Evolutionary conservation across 2,888 invertebrate species (phyloP).

Genomic region (Nasonovia ribisnigri): DNA sequence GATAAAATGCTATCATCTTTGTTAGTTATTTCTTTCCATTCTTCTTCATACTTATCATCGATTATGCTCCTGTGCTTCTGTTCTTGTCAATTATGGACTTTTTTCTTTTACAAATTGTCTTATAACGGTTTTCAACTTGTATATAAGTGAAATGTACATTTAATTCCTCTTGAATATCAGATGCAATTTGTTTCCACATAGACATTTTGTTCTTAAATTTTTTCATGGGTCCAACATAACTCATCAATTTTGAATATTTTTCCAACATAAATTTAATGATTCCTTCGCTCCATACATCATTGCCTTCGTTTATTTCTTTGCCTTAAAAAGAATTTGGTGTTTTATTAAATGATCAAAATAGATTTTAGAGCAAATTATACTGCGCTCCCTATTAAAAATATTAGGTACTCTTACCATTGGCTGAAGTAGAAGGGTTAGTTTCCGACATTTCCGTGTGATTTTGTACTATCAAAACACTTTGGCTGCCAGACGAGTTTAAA

Average conservation of each 20-base stretch:
- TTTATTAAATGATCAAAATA: not conserved
- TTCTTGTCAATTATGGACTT: not conserved
- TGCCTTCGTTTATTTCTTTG: not conserved
- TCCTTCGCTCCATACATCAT: not conserved
- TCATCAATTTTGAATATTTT: not conserved
- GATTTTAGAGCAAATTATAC: not conserved
- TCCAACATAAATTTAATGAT: not conserved
- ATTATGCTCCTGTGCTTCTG: not conserved
- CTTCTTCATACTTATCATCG: not conserved
- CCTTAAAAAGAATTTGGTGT: no score
- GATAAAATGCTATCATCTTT: not conserved
- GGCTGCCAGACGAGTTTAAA: not conserved
- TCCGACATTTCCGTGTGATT: not conserved
- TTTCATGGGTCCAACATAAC: not conserved
- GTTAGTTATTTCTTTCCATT: not conserved
- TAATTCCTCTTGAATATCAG: not conserved
- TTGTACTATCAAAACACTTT: not conserved
- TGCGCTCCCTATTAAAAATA: not conserved
- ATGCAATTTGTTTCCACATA: not conserved
- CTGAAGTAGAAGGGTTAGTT: not conserved
- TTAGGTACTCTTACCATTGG: not conserved
- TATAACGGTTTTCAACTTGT: not conserved
- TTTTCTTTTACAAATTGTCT: constrained; percentile 1
- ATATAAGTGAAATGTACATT: not conserved
- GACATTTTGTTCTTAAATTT: not conserved